These are phyloP conservation scores for Limenitis camilla DNA, from an alignment of 2,888 invertebrate genomes.

Conservation along the genomic window DNA sequence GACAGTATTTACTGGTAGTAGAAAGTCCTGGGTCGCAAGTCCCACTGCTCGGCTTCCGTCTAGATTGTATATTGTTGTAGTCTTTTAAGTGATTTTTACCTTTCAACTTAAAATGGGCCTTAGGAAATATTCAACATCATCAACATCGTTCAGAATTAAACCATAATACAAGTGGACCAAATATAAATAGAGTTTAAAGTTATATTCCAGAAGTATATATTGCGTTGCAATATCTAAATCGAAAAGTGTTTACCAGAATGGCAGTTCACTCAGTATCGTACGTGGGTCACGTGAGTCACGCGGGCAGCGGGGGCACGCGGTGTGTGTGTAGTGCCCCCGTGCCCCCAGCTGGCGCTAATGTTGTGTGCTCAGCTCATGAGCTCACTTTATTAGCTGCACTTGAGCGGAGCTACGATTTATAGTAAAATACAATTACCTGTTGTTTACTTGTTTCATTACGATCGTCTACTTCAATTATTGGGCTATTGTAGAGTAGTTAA, in stretches of 20 bases:
- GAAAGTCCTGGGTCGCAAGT: too few relatives aligned
- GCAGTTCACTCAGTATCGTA: not conserved
- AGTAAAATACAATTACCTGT: slow-evolving; percentile 9
- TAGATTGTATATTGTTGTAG: too few relatives aligned
- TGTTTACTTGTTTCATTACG: not conserved
- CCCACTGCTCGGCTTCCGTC: too few relatives aligned
- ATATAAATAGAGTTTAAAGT: too few relatives aligned
- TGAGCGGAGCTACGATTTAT: slow-evolving; percentile 6
- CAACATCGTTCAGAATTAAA: too few relatives aligned
- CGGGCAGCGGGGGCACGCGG: not conserved
- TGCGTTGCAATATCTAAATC: too few relatives aligned
- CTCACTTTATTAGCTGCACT: slow-evolving; percentile 8
- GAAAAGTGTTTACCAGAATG: not conserved
- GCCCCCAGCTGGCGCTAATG: slow-evolving; percentile 21
- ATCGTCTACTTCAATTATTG: not conserved
- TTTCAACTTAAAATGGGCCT: too few relatives aligned
- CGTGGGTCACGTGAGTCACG: not conserved
- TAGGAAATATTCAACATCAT: too few relatives aligned
- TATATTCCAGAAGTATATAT: too few relatives aligned
- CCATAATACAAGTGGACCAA: too few relatives aligned
- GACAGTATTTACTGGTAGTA: too few relatives aligned
- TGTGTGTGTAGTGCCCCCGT: not conserved
- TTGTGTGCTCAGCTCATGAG: slow-evolving; percentile 6
- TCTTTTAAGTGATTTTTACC: too few relatives aligned
- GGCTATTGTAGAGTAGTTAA: not conserved